Evolutionary conservation across 2,888 invertebrate genomes (phyloP), one percentile per base, ranked within the genome.

Genomic region (Drosophila flavopinicola): DNA sequence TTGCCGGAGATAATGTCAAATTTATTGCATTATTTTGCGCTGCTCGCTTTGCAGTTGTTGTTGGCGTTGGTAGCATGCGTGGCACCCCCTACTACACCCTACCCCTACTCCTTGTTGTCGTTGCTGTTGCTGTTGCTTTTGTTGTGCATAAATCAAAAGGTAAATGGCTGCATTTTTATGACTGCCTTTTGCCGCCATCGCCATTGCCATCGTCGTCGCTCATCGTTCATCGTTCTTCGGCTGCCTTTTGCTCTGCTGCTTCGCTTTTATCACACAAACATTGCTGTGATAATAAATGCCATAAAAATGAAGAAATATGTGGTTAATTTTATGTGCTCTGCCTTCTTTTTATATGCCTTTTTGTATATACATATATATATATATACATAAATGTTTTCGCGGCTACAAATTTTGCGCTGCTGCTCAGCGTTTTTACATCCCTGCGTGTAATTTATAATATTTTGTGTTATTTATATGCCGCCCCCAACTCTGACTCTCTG

Each of bases 261-360:
- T 83, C 86, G 72, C 88, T 86, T 84, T 84, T 84, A 84, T 84
- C 88, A 84, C 84, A 87, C 87, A 87, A 87, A 86, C 86, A 82
- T 87, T 77, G 78, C 85, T 82, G 85, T 82, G 88, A 87, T 88
- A 87, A 87, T 88, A 88, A 87, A 88, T 87, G 89, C 88, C 88
- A 87, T 88, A 88, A 87, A 85, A 87, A 88, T 88, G 88, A 88
- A 88, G 87, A 88, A 88, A 87, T 87, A 87, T 88, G 88, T 88
- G 87, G 88, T 88, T 87, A 88, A 88, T 88, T 88, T 88, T 87
- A 87, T 88, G 88, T 88, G 85, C 84, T 83, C 68, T 68, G 69
- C 39, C 41, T 83, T 76, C 86, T 85, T 85, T 80, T 80, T 84
- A 73, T 73, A 72, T 20, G n/a, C n/a, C n/a, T 69, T 70, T 64